Evolutionary conservation across 1,140 invertebrate genomes (phyloP).

Genomic region (Cotesia typhae): DNA sequence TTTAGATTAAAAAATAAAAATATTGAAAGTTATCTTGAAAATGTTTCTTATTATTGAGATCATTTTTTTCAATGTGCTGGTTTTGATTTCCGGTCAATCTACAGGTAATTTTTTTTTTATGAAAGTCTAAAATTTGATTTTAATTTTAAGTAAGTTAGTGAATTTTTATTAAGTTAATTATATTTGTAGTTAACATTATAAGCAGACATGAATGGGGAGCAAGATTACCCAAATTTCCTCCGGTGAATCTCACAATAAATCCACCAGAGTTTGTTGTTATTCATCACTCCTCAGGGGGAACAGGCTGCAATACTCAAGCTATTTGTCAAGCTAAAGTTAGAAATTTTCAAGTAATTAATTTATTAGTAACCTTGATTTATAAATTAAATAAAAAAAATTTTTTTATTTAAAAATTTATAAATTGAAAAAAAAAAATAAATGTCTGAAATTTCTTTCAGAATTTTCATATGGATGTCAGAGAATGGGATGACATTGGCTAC

Average conservation of each 20-base stretch:
- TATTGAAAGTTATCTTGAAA: too few relatives aligned
- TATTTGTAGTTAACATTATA: background rate
- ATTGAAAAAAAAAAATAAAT: too few relatives aligned
- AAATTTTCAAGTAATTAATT: conserved; percentile 50
- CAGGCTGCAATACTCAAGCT: conserved; percentile 51
- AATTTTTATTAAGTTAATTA: too few relatives aligned
- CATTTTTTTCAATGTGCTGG: too few relatives aligned
- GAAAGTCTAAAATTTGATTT: too few relatives aligned
- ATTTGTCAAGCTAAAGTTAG: conserved; percentile 49
- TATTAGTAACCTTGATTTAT: too few relatives aligned
- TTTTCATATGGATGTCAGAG: conserved; percentile 60
- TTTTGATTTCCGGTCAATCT: too few relatives aligned
- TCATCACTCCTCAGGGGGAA: conserved; percentile 56
- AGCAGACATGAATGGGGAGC: conserved; percentile 49
- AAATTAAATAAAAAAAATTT: conserved; percentile 5
- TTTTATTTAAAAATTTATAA: background rate
- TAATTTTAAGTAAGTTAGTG: too few relatives aligned
- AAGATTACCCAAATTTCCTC: conserved; percentile 22
- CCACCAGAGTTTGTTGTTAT: conserved; percentile 56
- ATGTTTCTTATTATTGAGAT: too few relatives aligned
- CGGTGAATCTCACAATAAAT: conserved; percentile 36
- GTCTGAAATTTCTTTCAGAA: conserved; percentile 47
- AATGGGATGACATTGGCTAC: conserved; percentile 66
- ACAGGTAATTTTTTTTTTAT: too few relatives aligned
- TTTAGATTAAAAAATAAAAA: too few relatives aligned